Base-by-base conservation (phyloP, 1,140 invertebrate genomes). In the Atta colombica region DNA sequence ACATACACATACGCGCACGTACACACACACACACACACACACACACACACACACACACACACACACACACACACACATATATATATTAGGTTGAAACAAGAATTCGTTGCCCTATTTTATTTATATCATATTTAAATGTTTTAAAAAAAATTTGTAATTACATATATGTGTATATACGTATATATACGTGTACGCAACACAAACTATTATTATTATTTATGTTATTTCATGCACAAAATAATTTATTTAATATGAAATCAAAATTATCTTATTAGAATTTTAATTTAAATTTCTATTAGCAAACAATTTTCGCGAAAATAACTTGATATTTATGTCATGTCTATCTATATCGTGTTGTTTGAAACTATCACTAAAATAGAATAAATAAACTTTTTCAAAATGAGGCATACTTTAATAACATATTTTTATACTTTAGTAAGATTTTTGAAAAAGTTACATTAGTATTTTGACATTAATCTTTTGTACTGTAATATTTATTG, bases 251-350 rank as follows among this genome's bases (percentile, higher is more conserved):
- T 65, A 65, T 31, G 28, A 71, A 8, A 71, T 53, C n/a, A n/a
- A 18, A 72, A 72, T 72, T 31, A 53, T 8, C 31, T 0, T 14
- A 21, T 74, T 74, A 21, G 6, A 21, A 21, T 21, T 21, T 21
- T 21, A 21, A 21, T 21, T 21, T 45, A 49, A 18, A n/a, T 65
- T 35, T 31, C 7, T 58, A 68, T 35, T 12, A 14, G 28, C 16
- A 71, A 16, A 72, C 53, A 55, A 12, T 31, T 7, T 18, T 72
- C 10, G 68, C n/a, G 3, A 75, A 58, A 75, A 21, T 75, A 75
- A 53, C 3, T n/a, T 12, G 3, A 0, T 28, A 21, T 51, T 31
- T 31, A 39, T 39, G 6, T 8, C 21, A 5, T 35, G 3, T 21
- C 5, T 75, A 75, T 21, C 5, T 75, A 75, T 35, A 75, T 75